Evolutionary conservation across 2,113 vertebrate species (phyloP).

Genomic region (Sturnus vulgaris): DNA sequence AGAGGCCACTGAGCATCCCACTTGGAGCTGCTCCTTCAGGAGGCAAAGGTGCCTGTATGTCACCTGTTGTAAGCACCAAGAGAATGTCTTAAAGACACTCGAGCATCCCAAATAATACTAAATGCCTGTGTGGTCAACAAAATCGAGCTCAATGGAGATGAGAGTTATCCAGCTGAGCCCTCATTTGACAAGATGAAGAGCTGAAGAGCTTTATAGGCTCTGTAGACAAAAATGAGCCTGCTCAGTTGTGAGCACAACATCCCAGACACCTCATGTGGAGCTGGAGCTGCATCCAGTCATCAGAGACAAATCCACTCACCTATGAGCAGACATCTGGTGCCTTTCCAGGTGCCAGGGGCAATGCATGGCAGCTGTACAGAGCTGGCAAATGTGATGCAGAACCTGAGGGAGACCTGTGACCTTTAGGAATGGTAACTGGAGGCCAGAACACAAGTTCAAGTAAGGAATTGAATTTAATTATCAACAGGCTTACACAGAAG

Average conservation of each 20-base stretch:
- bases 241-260: not conserved
- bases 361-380: not conserved
- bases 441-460: not conserved
- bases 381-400: not conserved
- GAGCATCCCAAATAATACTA: not conserved
- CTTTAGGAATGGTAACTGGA: not conserved
- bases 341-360: not conserved
- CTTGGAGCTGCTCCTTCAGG: not conserved
- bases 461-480: not conserved
- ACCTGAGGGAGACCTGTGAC: constrained; percentile 6
- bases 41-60: not conserved
- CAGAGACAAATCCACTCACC: not conserved
- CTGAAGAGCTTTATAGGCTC: not conserved
- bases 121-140: not conserved
- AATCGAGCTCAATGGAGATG: accelerated
- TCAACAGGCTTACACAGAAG: not conserved
- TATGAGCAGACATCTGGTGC: not conserved
- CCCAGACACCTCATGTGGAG: not conserved
- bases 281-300: not conserved
- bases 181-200: not conserved
- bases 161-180: not conserved
- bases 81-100: not conserved
- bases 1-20: not conserved
- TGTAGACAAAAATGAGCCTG: not conserved
- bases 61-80: not conserved